A percentile compares a stretch with the other conserved stretches of the same genome.
phyloP scores from a whole-genome alignment of 2,113 vertebrate species.

The Bubalus kerabau region DNA sequence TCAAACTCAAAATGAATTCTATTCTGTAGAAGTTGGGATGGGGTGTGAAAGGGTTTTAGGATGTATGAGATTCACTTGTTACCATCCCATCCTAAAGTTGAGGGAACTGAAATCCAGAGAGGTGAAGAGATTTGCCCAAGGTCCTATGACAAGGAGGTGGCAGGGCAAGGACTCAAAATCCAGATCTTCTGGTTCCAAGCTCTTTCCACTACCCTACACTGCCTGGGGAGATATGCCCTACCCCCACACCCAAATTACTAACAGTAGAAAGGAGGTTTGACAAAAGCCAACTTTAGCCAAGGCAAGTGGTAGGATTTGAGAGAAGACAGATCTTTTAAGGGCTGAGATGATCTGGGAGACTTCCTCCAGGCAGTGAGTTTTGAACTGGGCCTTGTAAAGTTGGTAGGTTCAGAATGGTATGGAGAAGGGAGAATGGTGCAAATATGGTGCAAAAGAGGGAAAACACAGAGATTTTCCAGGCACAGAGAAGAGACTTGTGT shows the following conservation, averaged over 20 bases:
- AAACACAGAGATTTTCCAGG: not conserved
- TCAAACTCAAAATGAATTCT: conserved; percentile 26
- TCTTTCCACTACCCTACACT: not conserved
- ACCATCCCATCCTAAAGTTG: not conserved
- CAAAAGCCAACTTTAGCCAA: not conserved
- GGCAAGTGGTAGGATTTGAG: not conserved
- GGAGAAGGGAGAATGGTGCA: not conserved
- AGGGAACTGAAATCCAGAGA: not conserved
- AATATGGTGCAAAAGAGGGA: not conserved
- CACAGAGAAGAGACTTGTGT: not conserved
- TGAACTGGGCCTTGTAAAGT: not conserved
- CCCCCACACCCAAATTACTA: not conserved
- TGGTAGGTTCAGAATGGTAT: not conserved
- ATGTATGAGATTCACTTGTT: not conserved
- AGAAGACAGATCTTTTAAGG: not conserved
- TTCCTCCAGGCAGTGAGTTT: not conserved
- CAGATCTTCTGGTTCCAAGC: not conserved
- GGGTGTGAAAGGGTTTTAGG: not conserved
- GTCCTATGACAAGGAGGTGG: not conserved
- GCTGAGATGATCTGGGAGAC: not conserved
- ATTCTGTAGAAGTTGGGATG: not conserved
- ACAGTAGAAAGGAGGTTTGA: not conserved
- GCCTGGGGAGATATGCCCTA: not conserved
- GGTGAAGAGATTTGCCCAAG: not conserved
- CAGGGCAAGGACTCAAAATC: not conserved